Base-by-base conservation (phyloP, 23 tunicate species). In the Ascidia mentula region DNA sequence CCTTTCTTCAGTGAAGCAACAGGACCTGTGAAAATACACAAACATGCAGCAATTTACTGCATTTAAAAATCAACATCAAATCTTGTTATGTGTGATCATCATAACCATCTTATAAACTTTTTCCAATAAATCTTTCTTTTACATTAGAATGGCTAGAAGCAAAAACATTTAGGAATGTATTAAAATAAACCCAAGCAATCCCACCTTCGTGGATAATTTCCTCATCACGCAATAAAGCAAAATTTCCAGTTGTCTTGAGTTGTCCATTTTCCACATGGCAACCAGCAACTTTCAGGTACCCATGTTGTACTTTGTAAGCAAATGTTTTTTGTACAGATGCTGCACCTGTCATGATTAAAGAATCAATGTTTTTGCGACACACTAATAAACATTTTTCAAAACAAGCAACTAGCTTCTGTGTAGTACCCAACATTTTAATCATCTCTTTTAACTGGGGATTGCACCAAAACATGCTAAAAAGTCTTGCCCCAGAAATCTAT, bases 181-280 rank as follows among this genome's bases (percentile, higher is more conserved):
- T 42, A 12, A 42, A 42, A 42, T 12, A 42, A 42, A 15, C 53
- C 12, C 53, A 42, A 42, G 53, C 53, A 42, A 42, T 15, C 53
- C 32, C 69, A 88, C 93, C 93, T 88, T 77, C 81, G 46, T 77
- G 73, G 5, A 83, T 59, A 1, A 78, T 74, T 30, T 69, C 81
- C 53, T 73, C 82, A 34, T 79, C 73, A 31, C 95, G 78, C 8
- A 79, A 18, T 6, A 89, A 0, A 38, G 31, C 24, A 59, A 32
- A 59, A 59, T 7, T 26, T 1, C 59, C 60, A 20, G 30, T 59
- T 18, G 20, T 37, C 0, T 61, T 35, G 32, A 89, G 13, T 22
- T 36, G 33, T 20, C 95, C 95, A 12, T 22, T 15, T 0, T 34
- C 40, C 34, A 89, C 88, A 15, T 34, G 38, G 45, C 88, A 89